These are phyloP conservation scores for Notodromas monacha DNA, from an alignment of 2,888 invertebrate species.

Conservation along the genomic window DNA sequence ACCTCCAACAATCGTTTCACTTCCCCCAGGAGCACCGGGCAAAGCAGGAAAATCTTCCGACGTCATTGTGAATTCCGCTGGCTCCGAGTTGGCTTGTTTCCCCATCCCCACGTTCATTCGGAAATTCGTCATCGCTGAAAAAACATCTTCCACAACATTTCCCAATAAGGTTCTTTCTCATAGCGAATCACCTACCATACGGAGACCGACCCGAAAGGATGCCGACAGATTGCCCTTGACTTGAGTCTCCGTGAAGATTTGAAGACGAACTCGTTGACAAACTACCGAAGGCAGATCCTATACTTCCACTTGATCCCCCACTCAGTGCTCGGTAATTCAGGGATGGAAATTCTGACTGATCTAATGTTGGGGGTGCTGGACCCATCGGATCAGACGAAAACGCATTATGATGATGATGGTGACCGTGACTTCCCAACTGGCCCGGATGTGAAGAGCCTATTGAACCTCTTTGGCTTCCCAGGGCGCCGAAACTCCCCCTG, in stretches of 20 bases:
- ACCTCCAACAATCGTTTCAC: not conserved
- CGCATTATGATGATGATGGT: too few relatives aligned
- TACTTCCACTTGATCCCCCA: too few relatives aligned
- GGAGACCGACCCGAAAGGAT: slow-evolving; percentile 1
- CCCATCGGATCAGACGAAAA: too few relatives aligned
- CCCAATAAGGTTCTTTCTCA: not conserved
- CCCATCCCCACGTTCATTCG: slow-evolving; percentile 90
- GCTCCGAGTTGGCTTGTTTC: slow-evolving; percentile 65
- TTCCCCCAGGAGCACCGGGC: slow-evolving; percentile 28
- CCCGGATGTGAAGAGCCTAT: too few relatives aligned
- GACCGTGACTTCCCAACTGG: too few relatives aligned
- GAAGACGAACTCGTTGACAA: too few relatives aligned
- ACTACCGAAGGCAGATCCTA: too few relatives aligned
- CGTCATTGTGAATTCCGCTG: slow-evolving; percentile 85
- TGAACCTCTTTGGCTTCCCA: too few relatives aligned
- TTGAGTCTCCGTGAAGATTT: too few relatives aligned
- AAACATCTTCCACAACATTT: not conserved
- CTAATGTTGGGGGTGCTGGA: slow-evolving; percentile 59
- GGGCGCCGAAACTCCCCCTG: too few relatives aligned
- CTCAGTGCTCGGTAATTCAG: too few relatives aligned
- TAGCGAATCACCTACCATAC: not conserved
- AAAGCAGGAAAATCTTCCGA: slow-evolving; percentile 97
- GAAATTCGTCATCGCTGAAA: slow-evolving; percentile 18
- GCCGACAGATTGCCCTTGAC: slow-evolving; percentile 9
- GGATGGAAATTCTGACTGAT: slow-evolving; percentile 71